phyloP scores from a whole-genome alignment of 1,140 invertebrate species.

The Melipona quadrifasciata region DNA sequence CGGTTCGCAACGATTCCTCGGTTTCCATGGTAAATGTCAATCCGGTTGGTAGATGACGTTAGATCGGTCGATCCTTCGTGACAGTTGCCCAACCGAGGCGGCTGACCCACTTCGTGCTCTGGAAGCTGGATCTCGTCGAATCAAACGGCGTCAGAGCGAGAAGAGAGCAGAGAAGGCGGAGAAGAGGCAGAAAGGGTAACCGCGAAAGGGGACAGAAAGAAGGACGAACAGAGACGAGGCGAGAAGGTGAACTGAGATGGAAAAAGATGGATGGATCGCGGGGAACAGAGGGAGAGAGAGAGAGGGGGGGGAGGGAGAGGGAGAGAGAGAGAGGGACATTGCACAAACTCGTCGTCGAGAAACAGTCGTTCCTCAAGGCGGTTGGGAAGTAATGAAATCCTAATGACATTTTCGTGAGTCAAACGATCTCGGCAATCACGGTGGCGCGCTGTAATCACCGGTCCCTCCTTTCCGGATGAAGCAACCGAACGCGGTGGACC shows the following conservation, averaged over 20 bases:
- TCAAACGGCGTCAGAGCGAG: constrained; percentile 11
- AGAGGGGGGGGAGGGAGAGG: too few species aligned
- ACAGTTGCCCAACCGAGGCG: constrained; percentile 62
- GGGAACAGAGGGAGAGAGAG: not conserved
- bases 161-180: constrained; percentile 1
- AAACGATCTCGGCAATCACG: constrained; percentile 72
- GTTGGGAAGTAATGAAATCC: constrained; percentile 73
- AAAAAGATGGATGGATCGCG: not conserved
- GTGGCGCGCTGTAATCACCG: constrained; percentile 64
- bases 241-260: not conserved
- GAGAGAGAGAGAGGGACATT: constrained; percentile 48
- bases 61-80: constrained; percentile 57
- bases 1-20: not conserved
- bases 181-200: constrained; percentile 6
- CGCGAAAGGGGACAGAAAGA: constrained; percentile 22
- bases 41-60: constrained; percentile 52
- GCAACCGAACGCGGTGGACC: constrained; percentile 58
- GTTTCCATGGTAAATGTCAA: constrained; percentile 58
- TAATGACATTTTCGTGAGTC: constrained; percentile 79
- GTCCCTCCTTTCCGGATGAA: constrained; percentile 71
- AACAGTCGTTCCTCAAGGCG: constrained; percentile 62
- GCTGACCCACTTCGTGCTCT: constrained; percentile 64
- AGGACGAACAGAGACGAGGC: constrained; percentile 15
- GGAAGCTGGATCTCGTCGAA: constrained; percentile 47
- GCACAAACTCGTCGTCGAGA: constrained; percentile 64